Conservation (phyloP, 2,113 vertebrate species). For the Himantopus leucocephalus region DNA sequence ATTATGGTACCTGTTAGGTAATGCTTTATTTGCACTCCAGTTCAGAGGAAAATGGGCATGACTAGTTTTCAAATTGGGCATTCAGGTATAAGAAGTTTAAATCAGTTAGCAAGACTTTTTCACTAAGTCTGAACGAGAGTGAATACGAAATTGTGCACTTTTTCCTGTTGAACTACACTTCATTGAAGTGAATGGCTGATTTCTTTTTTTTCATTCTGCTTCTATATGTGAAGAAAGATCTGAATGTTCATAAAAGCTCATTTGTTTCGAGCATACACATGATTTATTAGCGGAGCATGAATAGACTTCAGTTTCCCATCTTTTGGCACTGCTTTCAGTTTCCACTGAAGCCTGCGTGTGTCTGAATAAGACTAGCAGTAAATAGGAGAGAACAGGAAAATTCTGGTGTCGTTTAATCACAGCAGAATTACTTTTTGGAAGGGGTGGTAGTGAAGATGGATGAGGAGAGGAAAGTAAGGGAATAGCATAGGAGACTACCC, state of each 20-base stretch:
- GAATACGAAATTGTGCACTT: not conserved
- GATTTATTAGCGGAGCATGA: not conserved
- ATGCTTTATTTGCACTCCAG: not conserved
- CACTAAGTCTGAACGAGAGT: not conserved
- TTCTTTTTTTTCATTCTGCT: not conserved
- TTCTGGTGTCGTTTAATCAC: not conserved
- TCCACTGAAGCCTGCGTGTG: not conserved
- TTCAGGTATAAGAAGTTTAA: not conserved
- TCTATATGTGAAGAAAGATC: not conserved
- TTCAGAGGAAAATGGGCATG: not conserved
- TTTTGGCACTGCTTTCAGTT: slow-evolving; percentile 5
- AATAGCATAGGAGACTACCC: not conserved
- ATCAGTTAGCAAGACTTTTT: not conserved
- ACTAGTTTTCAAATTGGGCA: not conserved
- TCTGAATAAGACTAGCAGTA: not conserved
- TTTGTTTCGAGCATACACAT: slow-evolving; percentile 3
- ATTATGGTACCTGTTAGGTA: not conserved
- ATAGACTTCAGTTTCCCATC: slow-evolving; percentile 17
- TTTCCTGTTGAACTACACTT: not conserved
- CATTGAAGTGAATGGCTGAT: not conserved
- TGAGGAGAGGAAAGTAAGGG: not conserved
- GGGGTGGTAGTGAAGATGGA: not conserved
- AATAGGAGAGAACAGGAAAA: not conserved
- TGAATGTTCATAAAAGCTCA: not conserved
- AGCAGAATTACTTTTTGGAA: not conserved